These are phyloP conservation scores for Australoheros scitulus DNA, from an alignment of 2,113 vertebrate genomes.

Conservation along the genomic window DNA sequence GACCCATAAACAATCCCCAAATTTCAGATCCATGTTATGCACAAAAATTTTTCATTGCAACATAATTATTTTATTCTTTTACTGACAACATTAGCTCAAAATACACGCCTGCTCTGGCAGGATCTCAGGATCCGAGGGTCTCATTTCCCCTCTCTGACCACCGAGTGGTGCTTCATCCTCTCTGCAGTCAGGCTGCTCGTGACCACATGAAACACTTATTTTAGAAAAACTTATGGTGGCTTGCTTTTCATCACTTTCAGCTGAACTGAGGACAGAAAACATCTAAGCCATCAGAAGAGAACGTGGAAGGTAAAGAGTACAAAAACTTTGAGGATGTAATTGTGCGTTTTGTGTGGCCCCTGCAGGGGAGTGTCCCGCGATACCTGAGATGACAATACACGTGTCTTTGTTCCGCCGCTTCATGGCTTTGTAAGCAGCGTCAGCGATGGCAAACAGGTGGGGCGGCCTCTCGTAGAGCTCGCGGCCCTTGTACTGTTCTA, in stretches of 20 bases:
- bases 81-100: fast-evolving
- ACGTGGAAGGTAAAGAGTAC: not conserved
- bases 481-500: conserved; percentile 94
- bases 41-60: not conserved
- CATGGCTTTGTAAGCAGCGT: conserved; percentile 98
- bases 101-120: not conserved
- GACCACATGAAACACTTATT: conserved; percentile 42
- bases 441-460: conserved; percentile 95
- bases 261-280: conserved; percentile 10
- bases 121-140: not conserved
- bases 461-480: conserved; percentile 96
- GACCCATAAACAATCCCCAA: not conserved
- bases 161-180: conserved; percentile 63
- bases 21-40: not conserved
- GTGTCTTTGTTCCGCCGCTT: conserved; percentile 97
- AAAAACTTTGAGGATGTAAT: not conserved
- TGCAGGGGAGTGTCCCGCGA: conserved; percentile 21
- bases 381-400: conserved; percentile 98
- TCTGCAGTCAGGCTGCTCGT: conserved; percentile 29
- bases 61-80: not conserved
- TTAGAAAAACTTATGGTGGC: not conserved
- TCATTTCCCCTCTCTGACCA: conserved; percentile 63
- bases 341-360: not conserved
- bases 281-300: not conserved
- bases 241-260: conserved; percentile 21